Conservation (phyloP, 2,113 vertebrate species). For the Aleadryas rufinucha region DNA sequence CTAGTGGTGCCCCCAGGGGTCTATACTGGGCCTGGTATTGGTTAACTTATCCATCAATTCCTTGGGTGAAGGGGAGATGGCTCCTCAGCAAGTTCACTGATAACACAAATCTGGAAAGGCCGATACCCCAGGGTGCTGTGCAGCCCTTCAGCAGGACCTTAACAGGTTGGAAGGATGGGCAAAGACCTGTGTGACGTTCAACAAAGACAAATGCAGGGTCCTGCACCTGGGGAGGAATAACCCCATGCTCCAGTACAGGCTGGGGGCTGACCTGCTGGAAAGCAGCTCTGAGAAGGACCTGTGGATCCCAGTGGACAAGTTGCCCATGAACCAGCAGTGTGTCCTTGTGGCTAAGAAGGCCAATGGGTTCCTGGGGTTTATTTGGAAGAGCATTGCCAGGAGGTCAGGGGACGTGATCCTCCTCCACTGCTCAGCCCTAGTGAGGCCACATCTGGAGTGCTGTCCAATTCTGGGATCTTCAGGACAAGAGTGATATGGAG, state of each 20-base stretch:
- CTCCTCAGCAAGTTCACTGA: neutral
- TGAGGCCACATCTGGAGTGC: neutral
- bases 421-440: neutral
- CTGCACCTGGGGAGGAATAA: neutral
- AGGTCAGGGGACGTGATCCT: neutral
- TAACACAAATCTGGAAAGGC: accelerated
- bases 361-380: too few species aligned
- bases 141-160: neutral
- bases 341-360: neutral
- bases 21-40: neutral
- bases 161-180: neutral
- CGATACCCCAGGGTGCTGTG: accelerated
- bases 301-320: accelerated
- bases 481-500: neutral
- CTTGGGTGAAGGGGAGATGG: neutral
- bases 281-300: neutral
- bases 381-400: neutral
- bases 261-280: neutral
- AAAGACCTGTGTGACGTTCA: neutral
- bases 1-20: neutral
- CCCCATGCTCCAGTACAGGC: neutral
- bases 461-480: neutral
- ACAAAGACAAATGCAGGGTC: neutral
- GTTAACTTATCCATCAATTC: neutral
- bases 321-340: neutral